Conservation (phyloP, 2,888 invertebrate species). For the Limnephilus auricula region DNA sequence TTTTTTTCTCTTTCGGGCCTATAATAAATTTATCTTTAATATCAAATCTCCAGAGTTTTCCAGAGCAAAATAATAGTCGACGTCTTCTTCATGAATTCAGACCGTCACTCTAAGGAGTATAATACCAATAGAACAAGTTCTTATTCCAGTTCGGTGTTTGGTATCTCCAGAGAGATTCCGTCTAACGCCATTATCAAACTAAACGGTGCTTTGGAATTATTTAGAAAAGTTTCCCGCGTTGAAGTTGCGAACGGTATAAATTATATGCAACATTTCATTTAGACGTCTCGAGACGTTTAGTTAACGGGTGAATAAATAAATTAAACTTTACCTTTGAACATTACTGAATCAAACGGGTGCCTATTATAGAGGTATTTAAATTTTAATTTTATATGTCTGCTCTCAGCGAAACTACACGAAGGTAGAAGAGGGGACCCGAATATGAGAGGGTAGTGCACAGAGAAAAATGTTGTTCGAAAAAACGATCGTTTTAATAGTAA, state of each 20-base stretch:
- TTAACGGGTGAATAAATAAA: slow-evolving; percentile 1
- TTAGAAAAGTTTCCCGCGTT: not conserved
- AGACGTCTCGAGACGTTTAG: not conserved
- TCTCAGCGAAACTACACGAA: not conserved
- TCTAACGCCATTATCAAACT: not conserved
- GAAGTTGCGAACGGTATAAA: not conserved
- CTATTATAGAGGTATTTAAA: not conserved
- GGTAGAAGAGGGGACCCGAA: no score
- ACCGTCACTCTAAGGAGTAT: not conserved
- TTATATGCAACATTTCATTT: slow-evolving; percentile 2
- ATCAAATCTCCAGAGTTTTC: not conserved
- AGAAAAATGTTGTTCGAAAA: no score
- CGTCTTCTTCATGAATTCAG: not conserved
- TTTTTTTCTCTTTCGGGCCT: not conserved
- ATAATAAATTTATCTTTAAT: not conserved
- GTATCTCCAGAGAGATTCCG: not conserved
- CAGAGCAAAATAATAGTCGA: not conserved
- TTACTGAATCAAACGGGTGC: not conserved
- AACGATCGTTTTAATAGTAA: no score
- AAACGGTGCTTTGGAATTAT: not conserved
- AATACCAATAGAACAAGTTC: not conserved
- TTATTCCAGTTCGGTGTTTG: not conserved
- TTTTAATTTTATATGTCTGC: not conserved
- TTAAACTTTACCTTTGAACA: not conserved
- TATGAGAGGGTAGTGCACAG: not conserved